These are phyloP conservation scores for Channa striata DNA, from an alignment of 2,797 vertebrate species.

Conservation along the genomic window DNA sequence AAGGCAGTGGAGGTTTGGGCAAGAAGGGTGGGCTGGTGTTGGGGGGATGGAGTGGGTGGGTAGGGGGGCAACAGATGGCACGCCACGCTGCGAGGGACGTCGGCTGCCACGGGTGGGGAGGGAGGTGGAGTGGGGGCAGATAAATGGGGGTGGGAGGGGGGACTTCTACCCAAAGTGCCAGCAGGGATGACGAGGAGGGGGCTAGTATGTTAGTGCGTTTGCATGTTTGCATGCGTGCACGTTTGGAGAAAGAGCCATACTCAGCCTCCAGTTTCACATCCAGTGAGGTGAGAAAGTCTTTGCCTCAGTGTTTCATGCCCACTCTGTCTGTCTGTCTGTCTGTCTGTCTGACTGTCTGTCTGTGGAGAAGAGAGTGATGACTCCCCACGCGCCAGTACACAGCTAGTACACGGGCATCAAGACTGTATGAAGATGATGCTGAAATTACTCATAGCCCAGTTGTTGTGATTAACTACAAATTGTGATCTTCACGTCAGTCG, in stretches of 20 bases:
- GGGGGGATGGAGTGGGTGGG: conserved; percentile 25
- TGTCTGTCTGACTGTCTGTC: neutral
- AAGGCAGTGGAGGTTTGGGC: conserved; percentile 64
- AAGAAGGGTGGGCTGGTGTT: conserved; percentile 59
- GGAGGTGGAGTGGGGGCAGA: conserved; percentile 72
- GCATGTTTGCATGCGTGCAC: conserved; percentile 39
- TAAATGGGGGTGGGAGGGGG: conserved; percentile 77
- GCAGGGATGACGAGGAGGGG: conserved; percentile 78
- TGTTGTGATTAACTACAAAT: conserved; percentile 74
- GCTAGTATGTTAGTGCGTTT: conserved; percentile 45
- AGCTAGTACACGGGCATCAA: conserved; percentile 52
- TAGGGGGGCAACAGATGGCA: conserved; percentile 83
- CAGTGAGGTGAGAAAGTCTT: conserved; percentile 59
- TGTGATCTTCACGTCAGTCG: conserved; percentile 63
- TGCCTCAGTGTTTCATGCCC: conserved; percentile 48
- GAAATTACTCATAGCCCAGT: conserved; percentile 78
- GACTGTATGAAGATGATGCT: conserved; percentile 52
- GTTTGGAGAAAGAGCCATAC: conserved; percentile 47
- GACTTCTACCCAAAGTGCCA: conserved; percentile 81
- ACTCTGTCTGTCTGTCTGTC: conserved; percentile 49
- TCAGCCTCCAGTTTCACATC: conserved; percentile 55
- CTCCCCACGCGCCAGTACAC: conserved; percentile 49
- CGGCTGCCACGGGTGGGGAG: conserved; percentile 77
- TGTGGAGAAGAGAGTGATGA: conserved; percentile 34
- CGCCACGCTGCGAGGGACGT: conserved; percentile 82